A percentile compares a stretch with the other conserved stretches of the same genome.
phyloP scores from a whole-genome alignment of 2,797 vertebrate genomes.

The Clarias pachynema region DNA sequence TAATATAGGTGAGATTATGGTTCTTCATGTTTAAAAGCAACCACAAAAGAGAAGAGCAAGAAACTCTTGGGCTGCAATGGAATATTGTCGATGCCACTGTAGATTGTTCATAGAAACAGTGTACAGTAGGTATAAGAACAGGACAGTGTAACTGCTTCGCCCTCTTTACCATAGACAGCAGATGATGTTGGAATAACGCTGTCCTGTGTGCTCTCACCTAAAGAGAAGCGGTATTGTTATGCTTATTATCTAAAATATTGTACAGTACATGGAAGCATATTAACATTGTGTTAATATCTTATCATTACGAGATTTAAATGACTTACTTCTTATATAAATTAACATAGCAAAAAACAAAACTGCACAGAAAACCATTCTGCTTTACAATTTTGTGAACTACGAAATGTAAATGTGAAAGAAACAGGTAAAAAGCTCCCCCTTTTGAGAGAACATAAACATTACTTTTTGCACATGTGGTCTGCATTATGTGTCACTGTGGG shows the following conservation, averaged over 20 bases:
- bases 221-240: not conserved
- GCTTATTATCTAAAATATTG: not conserved
- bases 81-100: not conserved
- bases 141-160: not conserved
- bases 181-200: not conserved
- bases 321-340: not conserved
- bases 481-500: no score
- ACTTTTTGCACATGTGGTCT: no score
- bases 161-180: not conserved
- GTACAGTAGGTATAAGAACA: not conserved
- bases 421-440: no score
- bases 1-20: no score
- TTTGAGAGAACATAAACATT: no score
- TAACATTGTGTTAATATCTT: not conserved
- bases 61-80: not conserved
- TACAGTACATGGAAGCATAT: not conserved
- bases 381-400: no score
- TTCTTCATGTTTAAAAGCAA: no score
- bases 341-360: not conserved
- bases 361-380: no score
- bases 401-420: no score
- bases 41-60: not conserved
- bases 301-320: not conserved
- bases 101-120: not conserved
- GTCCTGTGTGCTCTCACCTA: not conserved